These are phyloP conservation scores for Erpornis zantholeuca DNA, from an alignment of 2,113 vertebrate species.

Conservation along the genomic window DNA sequence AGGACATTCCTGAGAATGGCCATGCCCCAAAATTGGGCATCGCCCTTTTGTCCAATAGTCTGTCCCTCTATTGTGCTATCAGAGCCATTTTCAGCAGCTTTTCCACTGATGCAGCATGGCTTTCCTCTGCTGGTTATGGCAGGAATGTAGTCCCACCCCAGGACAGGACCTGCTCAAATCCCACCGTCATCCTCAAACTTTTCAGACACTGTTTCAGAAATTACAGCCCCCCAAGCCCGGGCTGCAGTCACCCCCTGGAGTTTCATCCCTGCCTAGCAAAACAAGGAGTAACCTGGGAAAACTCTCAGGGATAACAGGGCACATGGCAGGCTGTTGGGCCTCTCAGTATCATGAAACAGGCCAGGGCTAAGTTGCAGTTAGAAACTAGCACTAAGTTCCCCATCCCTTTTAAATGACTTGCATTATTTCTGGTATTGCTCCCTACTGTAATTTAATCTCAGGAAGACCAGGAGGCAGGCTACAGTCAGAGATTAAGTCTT, in stretches of 20 bases:
- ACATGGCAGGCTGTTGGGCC: rapidly evolving
- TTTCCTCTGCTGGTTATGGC: not conserved
- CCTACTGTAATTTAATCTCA: not conserved
- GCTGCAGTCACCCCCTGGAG: not conserved
- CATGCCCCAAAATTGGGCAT: not conserved
- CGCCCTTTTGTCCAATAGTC: not conserved
- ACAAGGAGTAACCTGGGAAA: not conserved
- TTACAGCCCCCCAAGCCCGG: rapidly evolving
- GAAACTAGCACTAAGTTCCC: not conserved
- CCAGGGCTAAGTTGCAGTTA: not conserved
- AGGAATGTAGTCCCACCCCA: not conserved
- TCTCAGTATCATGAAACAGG: not conserved
- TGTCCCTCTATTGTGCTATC: not conserved
- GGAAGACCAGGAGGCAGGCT: not conserved
- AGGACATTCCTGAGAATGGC: rapidly evolving
- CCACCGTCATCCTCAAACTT: not conserved
- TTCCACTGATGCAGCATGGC: not conserved
- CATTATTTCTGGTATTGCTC: not conserved
- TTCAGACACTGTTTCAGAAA: not conserved
- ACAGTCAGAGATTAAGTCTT: not conserved
- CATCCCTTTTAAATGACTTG: not conserved
- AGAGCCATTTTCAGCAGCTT: not conserved
- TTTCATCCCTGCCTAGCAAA: not conserved
- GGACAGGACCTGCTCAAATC: not conserved
- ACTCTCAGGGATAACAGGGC: not conserved